phyloP scores from a whole-genome alignment of 2,797 vertebrate species.

The Hydrocynus forskahlii region DNA sequence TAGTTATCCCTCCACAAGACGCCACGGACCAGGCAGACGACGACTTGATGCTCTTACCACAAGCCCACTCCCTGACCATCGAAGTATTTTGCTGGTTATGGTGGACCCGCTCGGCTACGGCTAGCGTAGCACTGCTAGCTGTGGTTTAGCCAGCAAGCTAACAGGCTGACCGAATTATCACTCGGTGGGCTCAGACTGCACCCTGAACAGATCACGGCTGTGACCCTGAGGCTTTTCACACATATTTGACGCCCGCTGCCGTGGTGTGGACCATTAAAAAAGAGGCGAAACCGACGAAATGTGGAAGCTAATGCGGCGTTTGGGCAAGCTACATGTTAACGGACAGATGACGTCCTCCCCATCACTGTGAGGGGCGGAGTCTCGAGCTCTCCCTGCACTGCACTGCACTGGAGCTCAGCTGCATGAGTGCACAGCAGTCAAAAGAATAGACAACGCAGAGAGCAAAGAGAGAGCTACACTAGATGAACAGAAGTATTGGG shows the following conservation, averaged over 20 bases:
- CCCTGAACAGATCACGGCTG: slow-evolving; percentile 71
- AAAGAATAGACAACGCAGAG: not conserved
- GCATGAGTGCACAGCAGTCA: not conserved
- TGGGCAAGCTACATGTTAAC: slow-evolving; percentile 75
- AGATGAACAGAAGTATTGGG: too few relatives aligned
- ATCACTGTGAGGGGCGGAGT: slow-evolving; percentile 55
- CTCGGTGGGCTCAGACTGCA: slow-evolving; percentile 66
- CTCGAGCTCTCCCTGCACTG: not conserved
- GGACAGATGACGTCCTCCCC: slow-evolving; percentile 79
- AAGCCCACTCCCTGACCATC: slow-evolving; percentile 44
- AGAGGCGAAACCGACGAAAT: not conserved
- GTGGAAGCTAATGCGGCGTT: slow-evolving; percentile 53
- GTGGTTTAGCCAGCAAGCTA: slow-evolving; percentile 59
- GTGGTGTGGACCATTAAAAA: not conserved
- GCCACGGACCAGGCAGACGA: slow-evolving; percentile 48
- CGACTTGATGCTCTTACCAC: slow-evolving; percentile 10
- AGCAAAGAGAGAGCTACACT: not conserved
- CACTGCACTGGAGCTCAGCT: slow-evolving; percentile 61
- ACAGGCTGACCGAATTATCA: slow-evolving; percentile 65
- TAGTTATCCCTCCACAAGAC: slow-evolving; percentile 45
- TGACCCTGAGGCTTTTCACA: slow-evolving; percentile 64
- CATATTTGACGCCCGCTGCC: slow-evolving; percentile 68
- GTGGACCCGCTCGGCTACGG: slow-evolving; percentile 29
- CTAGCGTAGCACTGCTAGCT: slow-evolving; percentile 41
- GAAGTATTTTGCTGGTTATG: slow-evolving; percentile 31